These are phyloP conservation scores for Lepus timidus DNA, from an alignment of 2,113 vertebrate species.

Conservation along the genomic window DNA sequence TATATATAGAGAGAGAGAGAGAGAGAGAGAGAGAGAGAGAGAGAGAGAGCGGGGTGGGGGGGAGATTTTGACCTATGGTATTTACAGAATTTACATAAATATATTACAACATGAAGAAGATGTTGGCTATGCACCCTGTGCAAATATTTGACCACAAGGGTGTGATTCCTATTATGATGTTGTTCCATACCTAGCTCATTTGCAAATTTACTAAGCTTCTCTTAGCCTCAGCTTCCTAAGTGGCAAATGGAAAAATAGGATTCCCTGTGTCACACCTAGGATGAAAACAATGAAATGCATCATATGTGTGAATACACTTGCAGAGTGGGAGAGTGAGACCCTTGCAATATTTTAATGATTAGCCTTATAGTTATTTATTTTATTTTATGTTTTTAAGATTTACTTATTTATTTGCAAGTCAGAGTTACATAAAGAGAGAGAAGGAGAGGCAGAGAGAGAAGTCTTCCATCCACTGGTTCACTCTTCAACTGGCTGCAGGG, in stretches of 20 bases:
- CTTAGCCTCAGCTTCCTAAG: not conserved
- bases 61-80: too few species aligned
- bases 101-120: not conserved
- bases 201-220: not conserved
- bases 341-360: not conserved
- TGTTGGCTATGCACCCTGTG: not conserved
- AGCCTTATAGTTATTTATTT: not conserved
- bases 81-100: not conserved
- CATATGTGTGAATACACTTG: not conserved
- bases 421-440: too few species aligned
- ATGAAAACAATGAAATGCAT: not conserved
- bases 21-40: too few species aligned
- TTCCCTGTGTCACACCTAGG: not conserved
- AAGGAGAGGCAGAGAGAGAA: too few species aligned
- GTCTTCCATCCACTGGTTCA: too few species aligned
- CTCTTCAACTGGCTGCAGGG: too few species aligned
- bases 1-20: too few species aligned
- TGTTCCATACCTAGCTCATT: not conserved
- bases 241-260: not conserved
- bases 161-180: not conserved
- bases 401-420: too few species aligned
- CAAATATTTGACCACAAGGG: not conserved
- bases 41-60: too few species aligned
- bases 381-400: too few species aligned
- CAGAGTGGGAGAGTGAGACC: not conserved